A percentile compares a stretch with the other conserved stretches of the same genome.
phyloP scores from a whole-genome alignment of 1,140 invertebrate species.

The Tetramorium parvispinum region DNA sequence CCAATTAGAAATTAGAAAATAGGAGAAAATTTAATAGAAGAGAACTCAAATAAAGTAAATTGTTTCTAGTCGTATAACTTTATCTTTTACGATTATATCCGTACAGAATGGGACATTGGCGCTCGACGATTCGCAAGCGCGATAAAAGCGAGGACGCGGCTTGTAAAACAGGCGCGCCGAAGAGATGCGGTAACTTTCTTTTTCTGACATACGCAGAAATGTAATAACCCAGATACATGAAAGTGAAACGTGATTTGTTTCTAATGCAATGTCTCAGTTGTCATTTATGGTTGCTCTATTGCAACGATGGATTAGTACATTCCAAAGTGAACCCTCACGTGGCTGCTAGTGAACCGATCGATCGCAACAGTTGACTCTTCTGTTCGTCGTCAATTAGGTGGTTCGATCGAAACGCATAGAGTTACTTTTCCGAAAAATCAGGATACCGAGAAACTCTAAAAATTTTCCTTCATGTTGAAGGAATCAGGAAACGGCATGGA shows the following conservation, averaged over 20 bases:
- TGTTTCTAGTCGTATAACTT: not conserved
- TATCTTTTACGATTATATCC: not conserved
- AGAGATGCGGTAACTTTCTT: conserved; percentile 47
- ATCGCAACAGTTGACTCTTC: not conserved
- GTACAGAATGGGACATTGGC: not conserved
- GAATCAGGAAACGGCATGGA: not conserved
- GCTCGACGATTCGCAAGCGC: not conserved
- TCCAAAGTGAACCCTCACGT: conserved; percentile 39
- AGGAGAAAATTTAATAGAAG: not conserved
- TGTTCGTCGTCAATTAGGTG: not conserved
- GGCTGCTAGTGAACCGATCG: conserved; percentile 20
- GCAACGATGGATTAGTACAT: conserved; percentile 38
- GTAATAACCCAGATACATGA: conserved; percentile 23
- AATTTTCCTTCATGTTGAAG: not conserved
- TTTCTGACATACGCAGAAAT: conserved; percentile 36
- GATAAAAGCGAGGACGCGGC: not conserved
- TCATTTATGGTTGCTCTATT: conserved; percentile 36
- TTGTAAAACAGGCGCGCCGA: not conserved
- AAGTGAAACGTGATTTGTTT: conserved; percentile 58
- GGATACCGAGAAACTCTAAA: too few species aligned
- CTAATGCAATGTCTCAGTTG: conserved; percentile 21
- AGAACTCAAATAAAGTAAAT: not conserved
- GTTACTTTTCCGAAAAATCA: not conserved
- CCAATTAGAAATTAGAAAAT: not conserved
- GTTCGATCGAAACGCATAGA: not conserved